phyloP scores from a whole-genome alignment of 2,888 invertebrate species.

The Blastobasis lacticolella region DNA sequence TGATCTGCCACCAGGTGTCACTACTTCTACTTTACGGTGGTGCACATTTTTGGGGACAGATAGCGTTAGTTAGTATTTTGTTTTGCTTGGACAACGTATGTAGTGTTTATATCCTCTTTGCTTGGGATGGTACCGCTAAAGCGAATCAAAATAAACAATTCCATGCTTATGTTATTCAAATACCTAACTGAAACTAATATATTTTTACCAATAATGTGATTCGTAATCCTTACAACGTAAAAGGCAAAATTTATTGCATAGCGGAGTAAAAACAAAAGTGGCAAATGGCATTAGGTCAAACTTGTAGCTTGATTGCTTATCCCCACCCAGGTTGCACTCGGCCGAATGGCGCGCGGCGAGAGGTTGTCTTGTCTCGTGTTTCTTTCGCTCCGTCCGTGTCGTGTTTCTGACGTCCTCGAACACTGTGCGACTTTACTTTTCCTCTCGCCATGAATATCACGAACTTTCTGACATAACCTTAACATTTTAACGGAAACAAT shows the following conservation, averaged over 20 bases:
- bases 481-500: slow-evolving; percentile 15
- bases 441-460: slow-evolving; percentile 41
- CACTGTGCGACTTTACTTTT: slow-evolving; percentile 4
- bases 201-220: too few relatives aligned
- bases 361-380: slow-evolving; percentile 48
- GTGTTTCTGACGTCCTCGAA: slow-evolving; percentile 57
- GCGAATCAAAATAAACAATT: too few relatives aligned
- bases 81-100: background rate
- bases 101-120: background rate
- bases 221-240: too few relatives aligned
- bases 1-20: slow-evolving; percentile 1
- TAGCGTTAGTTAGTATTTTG: background rate
- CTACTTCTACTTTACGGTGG: background rate
- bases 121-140: background rate
- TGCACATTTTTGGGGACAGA: slow-evolving; percentile 2
- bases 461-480: slow-evolving; percentile 25
- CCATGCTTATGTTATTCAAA: background rate
- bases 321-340: slow-evolving; percentile 48
- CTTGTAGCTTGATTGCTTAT: slow-evolving; percentile 51
- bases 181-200: background rate
- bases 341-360: slow-evolving; percentile 57
- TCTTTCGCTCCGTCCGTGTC: slow-evolving; percentile 36
- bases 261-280: background rate
- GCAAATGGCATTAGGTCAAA: slow-evolving; percentile 40
- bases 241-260: too few relatives aligned